Base-by-base conservation (phyloP, 2,888 invertebrate genomes). In the Dryococelus australis region DNA sequence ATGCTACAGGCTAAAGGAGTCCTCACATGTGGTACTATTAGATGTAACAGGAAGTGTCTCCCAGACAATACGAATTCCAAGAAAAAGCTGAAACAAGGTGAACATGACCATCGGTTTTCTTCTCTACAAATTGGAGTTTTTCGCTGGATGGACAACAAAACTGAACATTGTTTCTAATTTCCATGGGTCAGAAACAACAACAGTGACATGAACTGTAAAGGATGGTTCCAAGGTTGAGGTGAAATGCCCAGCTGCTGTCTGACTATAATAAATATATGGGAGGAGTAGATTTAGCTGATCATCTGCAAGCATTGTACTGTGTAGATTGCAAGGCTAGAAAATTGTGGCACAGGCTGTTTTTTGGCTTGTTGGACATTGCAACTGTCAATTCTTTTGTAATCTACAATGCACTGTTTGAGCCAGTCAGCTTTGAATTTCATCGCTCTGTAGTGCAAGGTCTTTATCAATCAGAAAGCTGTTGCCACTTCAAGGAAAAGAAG, bases 11-110 rank as follows among this genome's bases (percentile, higher is more conserved):
- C 85, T 65, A 88, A 88, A 85, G 87, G 84, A 24, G 87, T 88
- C 0, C 85, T 89, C n/a, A 89, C 89, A 43, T 89, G 89, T 88
- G 90, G 89, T 20, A 89, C 89, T 20, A 89, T 89, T 16, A 43
- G 88, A 35, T 78, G n/a, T 24, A 87, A 88, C 84, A 87, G 88
- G 53, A 87, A 88, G 83, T 79, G 86, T 12, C n/a, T 88, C 8
- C 87, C 88, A 13, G 27, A 81, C 88, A 85, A 47, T 85, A 79
- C 10, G 4, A 43, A 9, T 16, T 20, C 28, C 0, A 78, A 85
- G 26, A 87, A 87, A 80, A 28, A 83, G n/a, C n/a, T n/a, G n/a
- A n/a, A n/a, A n/a, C n/a, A n/a, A n/a, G n/a, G n/a, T n/a, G n/a
- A n/a, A n/a, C n/a, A n/a, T n/a, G n/a, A n/a, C n/a, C n/a, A n/a